Conservation (phyloP, 2,113 vertebrate species). For the Paratilapia polleni region DNA sequence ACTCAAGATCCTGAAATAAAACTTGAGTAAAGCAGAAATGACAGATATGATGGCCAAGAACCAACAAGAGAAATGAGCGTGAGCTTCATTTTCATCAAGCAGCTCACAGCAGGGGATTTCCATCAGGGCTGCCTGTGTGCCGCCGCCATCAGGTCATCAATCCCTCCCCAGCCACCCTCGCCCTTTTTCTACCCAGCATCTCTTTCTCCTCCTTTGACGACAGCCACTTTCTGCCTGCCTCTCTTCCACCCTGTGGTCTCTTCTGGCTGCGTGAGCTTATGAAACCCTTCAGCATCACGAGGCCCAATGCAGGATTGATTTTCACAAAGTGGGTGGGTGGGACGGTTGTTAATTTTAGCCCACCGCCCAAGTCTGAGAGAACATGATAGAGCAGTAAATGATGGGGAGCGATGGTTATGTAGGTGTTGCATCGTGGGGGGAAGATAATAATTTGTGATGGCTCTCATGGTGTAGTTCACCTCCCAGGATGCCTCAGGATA, state of each 20-base stretch:
- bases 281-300: slow-evolving; percentile 27
- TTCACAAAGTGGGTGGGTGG: slow-evolving; percentile 4
- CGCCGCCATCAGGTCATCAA: slow-evolving; percentile 35
- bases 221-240: not conserved
- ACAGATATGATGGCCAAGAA: not conserved
- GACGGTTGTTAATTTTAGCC: slow-evolving; percentile 52
- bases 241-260: not conserved
- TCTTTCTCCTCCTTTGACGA: not conserved
- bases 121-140: slow-evolving; percentile 25
- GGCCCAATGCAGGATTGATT: slow-evolving; percentile 55
- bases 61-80: not conserved
- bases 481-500: slow-evolving; percentile 31
- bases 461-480: slow-evolving; percentile 28
- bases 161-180: not conserved
- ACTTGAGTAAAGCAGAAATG: not conserved
- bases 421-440: not conserved
- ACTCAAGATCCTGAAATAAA: slow-evolving; percentile 14
- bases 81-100: slow-evolving; percentile 21
- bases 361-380: not conserved
- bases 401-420: not conserved
- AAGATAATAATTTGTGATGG: slow-evolving; percentile 21
- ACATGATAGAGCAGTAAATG: not conserved
- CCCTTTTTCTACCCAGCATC: not conserved
- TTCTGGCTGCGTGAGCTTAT: fast-evolving
- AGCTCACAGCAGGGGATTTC: slow-evolving; percentile 14